Base-by-base conservation (phyloP, 92 coral and sea anemone genomes). In the Galaxea fascicularis region DNA sequence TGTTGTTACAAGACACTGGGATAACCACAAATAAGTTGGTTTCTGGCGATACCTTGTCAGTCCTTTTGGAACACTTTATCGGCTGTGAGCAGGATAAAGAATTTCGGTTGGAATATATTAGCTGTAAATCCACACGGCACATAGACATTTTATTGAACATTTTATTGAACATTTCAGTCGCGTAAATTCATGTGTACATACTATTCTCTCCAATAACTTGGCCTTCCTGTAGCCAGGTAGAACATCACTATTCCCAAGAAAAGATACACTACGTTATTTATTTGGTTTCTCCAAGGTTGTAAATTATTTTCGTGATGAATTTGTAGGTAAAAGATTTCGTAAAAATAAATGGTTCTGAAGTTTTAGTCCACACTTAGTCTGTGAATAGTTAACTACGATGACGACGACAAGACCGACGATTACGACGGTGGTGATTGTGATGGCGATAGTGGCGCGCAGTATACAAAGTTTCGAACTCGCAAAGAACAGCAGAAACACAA, bases 211-310 rank as follows among this genome's bases (percentile, higher is more conserved):
- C 68, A 63, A 8, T 63, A 56, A 16, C 62, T 16, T 56, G 62
- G 20, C 59, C 20, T 53, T 11, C 8, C 8, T 17, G 14, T 12
- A 15, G 22, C 1, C 8, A 28, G 69, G 28, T n/a, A 44, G 17
- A 58, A 39, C 5, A 6, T 35, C 41, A 35, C 41, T 51, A 0
- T 8, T 24, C 4, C 1, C 24, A 4, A 0, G 7, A 78, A 21
- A 78, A 65, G 4, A 24, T 7, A n/a, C 35, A 39, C 49, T 26
- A 63, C 60, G 13, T 65, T 64, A 78, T 60, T 78, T 78, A 47
- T 17, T 47, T 8, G 31, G 49, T 4, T 3, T 6, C 28, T 65
- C 49, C 28, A 46, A 27, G 4, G 35, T 26, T 78, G 73, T 78
- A 64, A 17, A 78, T 45, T 46, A 20, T 49, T 46, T n/a, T 21